Conservation (phyloP, 2,797 vertebrate species). For the Pseudopleuronectes americanus region DNA sequence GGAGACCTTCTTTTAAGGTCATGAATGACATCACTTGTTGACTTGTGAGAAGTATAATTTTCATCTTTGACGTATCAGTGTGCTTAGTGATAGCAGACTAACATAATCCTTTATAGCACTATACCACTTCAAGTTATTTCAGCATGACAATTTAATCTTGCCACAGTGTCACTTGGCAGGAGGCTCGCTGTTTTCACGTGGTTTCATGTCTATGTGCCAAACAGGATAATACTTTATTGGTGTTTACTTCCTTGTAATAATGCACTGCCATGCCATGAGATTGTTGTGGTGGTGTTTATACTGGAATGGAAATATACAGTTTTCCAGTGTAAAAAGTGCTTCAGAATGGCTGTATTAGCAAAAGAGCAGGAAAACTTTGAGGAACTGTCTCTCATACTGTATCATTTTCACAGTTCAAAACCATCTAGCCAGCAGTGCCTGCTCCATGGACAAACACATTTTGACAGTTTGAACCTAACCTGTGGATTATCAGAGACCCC, state of each 20-base stretch:
- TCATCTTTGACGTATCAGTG: not conserved
- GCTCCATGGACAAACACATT: conserved; percentile 81
- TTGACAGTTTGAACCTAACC: conserved; percentile 83
- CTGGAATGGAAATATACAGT: not conserved
- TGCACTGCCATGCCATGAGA: not conserved
- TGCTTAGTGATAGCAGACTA: conserved; percentile 12
- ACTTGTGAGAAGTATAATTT: conserved; percentile 4
- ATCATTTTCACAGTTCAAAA: conserved; percentile 53
- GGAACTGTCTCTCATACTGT: not conserved
- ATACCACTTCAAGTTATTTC: conserved; percentile 1
- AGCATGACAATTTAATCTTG: conserved; percentile 33
- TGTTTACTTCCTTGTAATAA: not conserved
- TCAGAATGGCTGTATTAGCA: too few relatives aligned
- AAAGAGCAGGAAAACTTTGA: not conserved
- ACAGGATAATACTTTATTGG: not conserved
- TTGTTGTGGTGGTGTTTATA: not conserved
- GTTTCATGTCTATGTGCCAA: conserved; percentile 11
- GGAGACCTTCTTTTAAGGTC: conserved; percentile 19
- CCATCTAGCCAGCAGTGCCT: conserved; percentile 79
- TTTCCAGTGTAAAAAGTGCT: not conserved
- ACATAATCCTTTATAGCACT: conserved; percentile 23
- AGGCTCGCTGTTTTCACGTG: conserved; percentile 20
- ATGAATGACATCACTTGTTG: conserved; percentile 25
- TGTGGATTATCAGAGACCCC: conserved; percentile 85
- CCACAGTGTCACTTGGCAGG: conserved; percentile 16